Evolutionary conservation across 2,113 vertebrate species (phyloP).

Genomic region (Myanophis thanlyinensis): DNA sequence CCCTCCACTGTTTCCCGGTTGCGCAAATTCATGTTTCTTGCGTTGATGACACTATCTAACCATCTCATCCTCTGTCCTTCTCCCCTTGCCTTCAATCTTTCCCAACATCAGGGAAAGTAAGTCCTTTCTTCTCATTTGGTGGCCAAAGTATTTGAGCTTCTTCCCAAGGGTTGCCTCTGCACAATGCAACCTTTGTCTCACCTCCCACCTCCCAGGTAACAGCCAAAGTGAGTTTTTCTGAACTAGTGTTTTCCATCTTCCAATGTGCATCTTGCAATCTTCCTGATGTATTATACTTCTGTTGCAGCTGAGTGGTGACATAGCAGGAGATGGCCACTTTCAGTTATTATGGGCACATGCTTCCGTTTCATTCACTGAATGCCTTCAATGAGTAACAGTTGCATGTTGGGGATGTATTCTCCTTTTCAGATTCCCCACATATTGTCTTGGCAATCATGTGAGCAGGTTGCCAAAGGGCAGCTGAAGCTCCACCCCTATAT

Average conservation of each 20-base stretch:
- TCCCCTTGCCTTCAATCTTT: not conserved
- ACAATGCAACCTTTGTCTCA: not conserved
- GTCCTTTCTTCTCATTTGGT: not conserved
- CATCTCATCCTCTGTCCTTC: not conserved
- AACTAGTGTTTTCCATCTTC: not conserved
- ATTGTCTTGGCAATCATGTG: not conserved
- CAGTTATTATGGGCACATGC: not conserved
- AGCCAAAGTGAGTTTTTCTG: not conserved
- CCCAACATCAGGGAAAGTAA: not conserved
- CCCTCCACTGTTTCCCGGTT: not conserved
- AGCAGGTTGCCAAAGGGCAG: not conserved
- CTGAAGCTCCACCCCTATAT: not conserved
- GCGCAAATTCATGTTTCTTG: too few relatives aligned
- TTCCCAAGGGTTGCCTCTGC: not conserved
- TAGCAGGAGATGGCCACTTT: not conserved
- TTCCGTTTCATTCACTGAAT: not conserved
- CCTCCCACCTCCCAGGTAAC: not conserved
- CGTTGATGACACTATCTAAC: not conserved
- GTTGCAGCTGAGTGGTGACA: not conserved
- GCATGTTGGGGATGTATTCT: not conserved
- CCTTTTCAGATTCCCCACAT: not conserved
- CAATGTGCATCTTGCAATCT: not conserved
- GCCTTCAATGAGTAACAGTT: not conserved
- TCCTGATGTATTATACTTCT: not conserved
- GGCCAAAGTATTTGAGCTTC: not conserved